phyloP scores from a whole-genome alignment of 2,113 vertebrate species.

The Stigmatopora argus region DNA sequence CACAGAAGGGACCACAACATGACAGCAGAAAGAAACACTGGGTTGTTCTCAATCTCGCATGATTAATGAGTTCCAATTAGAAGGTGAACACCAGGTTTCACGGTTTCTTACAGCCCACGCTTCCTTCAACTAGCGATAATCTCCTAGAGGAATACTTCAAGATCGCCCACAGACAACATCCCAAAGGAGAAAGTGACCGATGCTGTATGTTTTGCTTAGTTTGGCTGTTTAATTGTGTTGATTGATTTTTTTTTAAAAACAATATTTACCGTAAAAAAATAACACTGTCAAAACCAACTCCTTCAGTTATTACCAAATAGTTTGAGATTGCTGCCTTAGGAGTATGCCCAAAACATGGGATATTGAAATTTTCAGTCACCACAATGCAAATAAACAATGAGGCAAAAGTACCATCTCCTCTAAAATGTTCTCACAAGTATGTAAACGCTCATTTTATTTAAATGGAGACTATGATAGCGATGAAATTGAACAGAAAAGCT shows the following conservation, averaged over 20 bases:
- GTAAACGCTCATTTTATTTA: too few species aligned
- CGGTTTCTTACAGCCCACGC: constrained; percentile 53
- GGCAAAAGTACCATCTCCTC: too few species aligned
- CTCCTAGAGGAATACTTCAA: constrained; percentile 22
- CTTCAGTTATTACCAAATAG: not conserved
- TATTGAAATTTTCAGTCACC: too few species aligned
- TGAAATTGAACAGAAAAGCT: too few species aligned
- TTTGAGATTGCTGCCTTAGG: too few species aligned
- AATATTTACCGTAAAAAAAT: not conserved
- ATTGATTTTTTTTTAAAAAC: not conserved
- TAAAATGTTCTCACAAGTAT: too few species aligned
- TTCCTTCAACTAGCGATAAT: constrained; percentile 52
- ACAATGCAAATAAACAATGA: too few species aligned
- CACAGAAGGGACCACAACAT: constrained; percentile 32
- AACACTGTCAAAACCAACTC: not conserved
- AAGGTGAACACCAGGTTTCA: constrained; percentile 65
- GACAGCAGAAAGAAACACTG: constrained; percentile 64
- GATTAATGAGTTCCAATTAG: constrained; percentile 77
- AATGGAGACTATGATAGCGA: too few species aligned
- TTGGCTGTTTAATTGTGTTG: not conserved
- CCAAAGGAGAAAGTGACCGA: too few species aligned
- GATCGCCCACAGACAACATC: constrained; percentile 1
- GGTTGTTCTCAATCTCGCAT: constrained; percentile 62
- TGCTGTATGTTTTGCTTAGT: not conserved
- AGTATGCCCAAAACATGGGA: too few species aligned